Base-by-base conservation (phyloP, 2,797 vertebrate genomes). In the Micrastur ruficollis region DNA sequence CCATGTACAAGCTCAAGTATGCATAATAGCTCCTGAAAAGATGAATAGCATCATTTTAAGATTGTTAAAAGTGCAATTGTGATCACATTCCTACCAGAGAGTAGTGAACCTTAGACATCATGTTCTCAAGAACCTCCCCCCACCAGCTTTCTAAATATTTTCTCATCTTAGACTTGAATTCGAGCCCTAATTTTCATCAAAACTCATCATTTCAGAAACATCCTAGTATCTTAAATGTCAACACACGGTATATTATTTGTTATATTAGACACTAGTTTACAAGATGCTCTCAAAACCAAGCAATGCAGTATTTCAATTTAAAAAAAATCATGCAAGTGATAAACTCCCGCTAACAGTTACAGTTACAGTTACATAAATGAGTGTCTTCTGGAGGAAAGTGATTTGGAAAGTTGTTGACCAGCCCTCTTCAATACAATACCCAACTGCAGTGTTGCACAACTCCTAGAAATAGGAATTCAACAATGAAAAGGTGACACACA, bases 101-200 rank as follows among this genome's bases (percentile, higher is more conserved):
- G 36, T 26, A 73, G 13, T 26, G 38, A 76, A 73, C 12, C 47
- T 31, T 5, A 29, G 46, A 78, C 14, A 75, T 61, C 8, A 74
- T 11, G 19, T 17, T 40, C n/a, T 29, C n/a, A 73, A 80, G 49
- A 66, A 38, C 5, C 1, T 0, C 5, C 4, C 5, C 8, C 6
- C 6, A 9, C 21, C 18, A 23, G 6, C 10, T 36, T 53, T 62
- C 46, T 46, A 47, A 75, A 9, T 23, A 34, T 38, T 49, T 70
- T 65, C 29, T 50, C 32, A 62, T 55, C 32, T 63, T n/a, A n/a
- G 40, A 40, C 23, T 46, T 72, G 20, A 84, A 74, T 73, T 14
- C 8, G 5, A 68, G 12, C 12, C 21, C 36, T 59, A 7, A 6
- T 92, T 86, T 42, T 49, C 32, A 40, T 12, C 65, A 13, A 14